phyloP scores from a whole-genome alignment of 2,888 invertebrate genomes.

The Oasisia sp. region DNA sequence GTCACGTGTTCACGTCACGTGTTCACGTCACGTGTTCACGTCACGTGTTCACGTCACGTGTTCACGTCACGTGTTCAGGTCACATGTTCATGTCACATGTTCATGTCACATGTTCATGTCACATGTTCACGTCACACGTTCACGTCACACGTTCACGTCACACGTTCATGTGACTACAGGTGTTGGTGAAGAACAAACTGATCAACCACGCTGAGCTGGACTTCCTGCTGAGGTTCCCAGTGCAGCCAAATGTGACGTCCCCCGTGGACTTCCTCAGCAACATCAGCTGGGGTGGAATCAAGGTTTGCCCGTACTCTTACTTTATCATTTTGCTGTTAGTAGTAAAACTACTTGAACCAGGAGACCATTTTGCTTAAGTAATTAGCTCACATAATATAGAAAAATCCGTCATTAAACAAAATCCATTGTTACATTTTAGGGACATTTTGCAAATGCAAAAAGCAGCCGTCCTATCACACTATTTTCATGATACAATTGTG shows the following conservation, averaged over 20 bases:
- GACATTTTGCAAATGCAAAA: too few relatives aligned
- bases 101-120: not conserved
- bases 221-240: slow-evolving; percentile 90
- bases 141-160: not conserved
- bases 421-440: too few relatives aligned
- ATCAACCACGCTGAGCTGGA: slow-evolving; percentile 87
- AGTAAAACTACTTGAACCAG: not conserved
- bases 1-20: not conserved
- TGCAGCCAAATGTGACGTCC: slow-evolving; percentile 90
- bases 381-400: too few relatives aligned
- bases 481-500: too few relatives aligned
- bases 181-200: slow-evolving; percentile 87
- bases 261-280: slow-evolving; percentile 95
- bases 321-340: not conserved
- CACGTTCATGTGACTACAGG: slow-evolving; percentile 69
- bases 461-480: too few relatives aligned
- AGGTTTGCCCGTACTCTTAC: slow-evolving; percentile 64
- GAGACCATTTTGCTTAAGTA: too few relatives aligned
- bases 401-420: too few relatives aligned
- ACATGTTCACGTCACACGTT: not conserved
- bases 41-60: not conserved
- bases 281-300: slow-evolving; percentile 93
- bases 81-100: slow-evolving; percentile 27
- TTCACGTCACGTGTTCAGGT: not conserved
- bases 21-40: slow-evolving; percentile 25